Conservation (phyloP, 2,888 invertebrate genomes). For the Phaonia tiefii region DNA sequence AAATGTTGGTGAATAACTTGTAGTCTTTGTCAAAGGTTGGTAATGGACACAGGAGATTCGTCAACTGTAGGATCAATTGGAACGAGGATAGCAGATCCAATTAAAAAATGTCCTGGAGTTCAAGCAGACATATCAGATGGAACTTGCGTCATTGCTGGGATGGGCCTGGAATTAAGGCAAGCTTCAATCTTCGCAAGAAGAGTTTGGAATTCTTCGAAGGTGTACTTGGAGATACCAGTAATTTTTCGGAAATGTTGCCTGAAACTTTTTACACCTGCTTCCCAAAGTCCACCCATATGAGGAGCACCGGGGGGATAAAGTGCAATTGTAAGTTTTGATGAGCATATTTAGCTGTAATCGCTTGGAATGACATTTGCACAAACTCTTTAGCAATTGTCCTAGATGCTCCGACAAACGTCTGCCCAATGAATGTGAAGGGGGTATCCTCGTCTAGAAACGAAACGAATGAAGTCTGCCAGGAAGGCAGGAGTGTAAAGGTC, state of each 20-base stretch:
- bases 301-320: neutral
- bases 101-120: neutral
- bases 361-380: neutral
- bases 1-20: too few relatives aligned
- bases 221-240: neutral
- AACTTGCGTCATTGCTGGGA: neutral
- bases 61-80: neutral
- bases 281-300: too few relatives aligned
- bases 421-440: too few relatives aligned
- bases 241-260: neutral
- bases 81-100: too few relatives aligned
- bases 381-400: neutral
- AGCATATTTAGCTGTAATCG: neutral
- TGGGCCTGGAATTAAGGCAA: neutral
- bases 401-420: neutral
- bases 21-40: neutral
- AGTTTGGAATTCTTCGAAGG: neutral
- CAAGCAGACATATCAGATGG: neutral
- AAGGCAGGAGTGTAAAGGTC: conserved; percentile 68
- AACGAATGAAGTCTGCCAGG: conserved; percentile 70
- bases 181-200: neutral
- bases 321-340: neutral
- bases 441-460: conserved; percentile 63
- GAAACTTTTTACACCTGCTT: too few relatives aligned
- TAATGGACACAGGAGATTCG: neutral